Conservation (phyloP, 2,113 vertebrate genomes). For the Falcunculus frontatus region DNA sequence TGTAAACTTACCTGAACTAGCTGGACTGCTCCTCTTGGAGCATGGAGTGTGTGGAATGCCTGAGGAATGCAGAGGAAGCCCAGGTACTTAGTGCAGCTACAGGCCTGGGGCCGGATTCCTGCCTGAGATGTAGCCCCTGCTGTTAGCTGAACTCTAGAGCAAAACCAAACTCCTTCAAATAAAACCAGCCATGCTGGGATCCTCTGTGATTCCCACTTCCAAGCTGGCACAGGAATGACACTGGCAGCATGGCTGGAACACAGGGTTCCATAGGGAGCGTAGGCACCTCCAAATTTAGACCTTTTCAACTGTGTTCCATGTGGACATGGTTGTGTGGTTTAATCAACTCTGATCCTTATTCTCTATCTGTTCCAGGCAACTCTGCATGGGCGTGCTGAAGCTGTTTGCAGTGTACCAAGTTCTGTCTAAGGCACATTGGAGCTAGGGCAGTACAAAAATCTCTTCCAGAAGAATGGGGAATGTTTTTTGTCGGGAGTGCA, state of each 20-base stretch:
- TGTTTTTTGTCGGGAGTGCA: neutral
- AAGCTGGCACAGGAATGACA: neutral
- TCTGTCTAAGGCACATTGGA: neutral
- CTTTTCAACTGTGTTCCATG: neutral
- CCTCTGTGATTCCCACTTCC: neutral
- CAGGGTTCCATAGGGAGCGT: neutral
- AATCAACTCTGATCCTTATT: neutral
- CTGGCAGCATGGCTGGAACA: neutral
- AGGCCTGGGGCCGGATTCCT: slow-evolving; percentile 25
- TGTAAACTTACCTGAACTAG: neutral
- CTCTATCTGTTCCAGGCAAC: neutral
- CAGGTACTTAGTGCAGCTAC: neutral
- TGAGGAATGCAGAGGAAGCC: slow-evolving; percentile 31
- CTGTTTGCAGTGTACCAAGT: neutral
- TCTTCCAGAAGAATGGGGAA: neutral
- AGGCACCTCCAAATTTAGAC: neutral
- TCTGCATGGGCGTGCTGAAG: neutral
- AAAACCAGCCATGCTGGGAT: neutral
- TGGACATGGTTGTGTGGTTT: neutral
- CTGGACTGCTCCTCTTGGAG: neutral
- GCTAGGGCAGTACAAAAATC: neutral
- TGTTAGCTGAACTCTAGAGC: neutral
- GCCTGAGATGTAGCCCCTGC: neutral
- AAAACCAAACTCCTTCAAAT: neutral
- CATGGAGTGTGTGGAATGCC: slow-evolving; percentile 15